Evolutionary conservation across 2,888 invertebrate species (phyloP).

Genomic region (Acrobasis consociella): DNA sequence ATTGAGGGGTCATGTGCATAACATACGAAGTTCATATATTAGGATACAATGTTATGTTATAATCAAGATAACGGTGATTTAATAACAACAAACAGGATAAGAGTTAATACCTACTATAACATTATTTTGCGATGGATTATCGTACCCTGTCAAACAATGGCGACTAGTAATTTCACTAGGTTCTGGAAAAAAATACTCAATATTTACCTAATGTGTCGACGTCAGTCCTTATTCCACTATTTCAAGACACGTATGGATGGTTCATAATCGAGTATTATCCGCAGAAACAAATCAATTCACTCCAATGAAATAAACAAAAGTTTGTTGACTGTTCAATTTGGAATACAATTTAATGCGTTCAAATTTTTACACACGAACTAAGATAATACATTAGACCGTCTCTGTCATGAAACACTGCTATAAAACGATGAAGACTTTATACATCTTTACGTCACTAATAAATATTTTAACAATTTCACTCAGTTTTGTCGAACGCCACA

Average conservation of each 20-base stretch:
- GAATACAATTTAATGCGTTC: conserved; percentile 70
- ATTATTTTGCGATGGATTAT: conserved; percentile 43
- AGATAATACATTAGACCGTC: conserved; percentile 65
- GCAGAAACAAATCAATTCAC: conserved; percentile 71
- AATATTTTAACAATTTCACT: conserved; percentile 79
- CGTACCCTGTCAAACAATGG: conserved; percentile 78
- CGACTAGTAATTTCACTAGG: conserved; percentile 65
- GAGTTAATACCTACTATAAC: conserved; percentile 41
- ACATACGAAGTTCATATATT: conserved; percentile 10
- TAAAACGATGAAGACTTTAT: conserved; percentile 77
- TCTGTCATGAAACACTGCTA: conserved; percentile 76
- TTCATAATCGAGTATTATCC: conserved; percentile 74
- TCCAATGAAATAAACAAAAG: conserved; percentile 81
- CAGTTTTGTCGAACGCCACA: conserved; percentile 81
- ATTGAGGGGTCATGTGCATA: conserved; percentile 1
- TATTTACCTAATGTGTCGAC: conserved; percentile 77
- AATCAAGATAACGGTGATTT: conserved; percentile 45
- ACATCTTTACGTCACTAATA: conserved; percentile 76
- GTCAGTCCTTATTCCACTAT: conserved; percentile 74
- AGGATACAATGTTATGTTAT: conserved; percentile 6
- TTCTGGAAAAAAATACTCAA: conserved; percentile 49
- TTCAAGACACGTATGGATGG: conserved; percentile 69
- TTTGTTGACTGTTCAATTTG: conserved; percentile 83
- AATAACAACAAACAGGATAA: conserved; percentile 47
- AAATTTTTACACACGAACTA: conserved; percentile 72